These are phyloP conservation scores for Trichoplusia ni DNA, from an alignment of 1,140 invertebrate genomes.

Conservation along the genomic window DNA sequence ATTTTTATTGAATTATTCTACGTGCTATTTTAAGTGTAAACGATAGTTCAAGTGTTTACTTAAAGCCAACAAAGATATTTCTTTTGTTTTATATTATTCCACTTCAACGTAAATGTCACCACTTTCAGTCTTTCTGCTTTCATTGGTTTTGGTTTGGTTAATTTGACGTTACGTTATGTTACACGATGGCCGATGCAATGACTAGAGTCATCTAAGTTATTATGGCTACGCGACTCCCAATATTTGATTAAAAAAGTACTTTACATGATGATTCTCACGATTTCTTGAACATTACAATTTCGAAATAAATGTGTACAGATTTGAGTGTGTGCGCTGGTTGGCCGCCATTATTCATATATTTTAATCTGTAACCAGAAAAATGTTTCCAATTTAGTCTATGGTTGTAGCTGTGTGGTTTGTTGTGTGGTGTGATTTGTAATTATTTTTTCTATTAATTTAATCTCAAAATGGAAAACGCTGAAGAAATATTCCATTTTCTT, in stretches of 20 bases:
- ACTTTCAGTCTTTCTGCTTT: no score
- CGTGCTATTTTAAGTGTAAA: not conserved
- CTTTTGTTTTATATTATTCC: constrained; percentile 6
- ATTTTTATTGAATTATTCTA: constrained; percentile 40
- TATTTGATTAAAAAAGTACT: no score
- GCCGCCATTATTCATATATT: not conserved
- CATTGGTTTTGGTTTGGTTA: not conserved
- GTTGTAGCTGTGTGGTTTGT: constrained; percentile 7
- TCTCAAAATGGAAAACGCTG: constrained; percentile 89
- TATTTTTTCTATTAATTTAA: not conserved
- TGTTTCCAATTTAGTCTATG: constrained; percentile 1
- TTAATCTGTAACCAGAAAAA: not conserved
- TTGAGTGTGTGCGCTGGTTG: no score
- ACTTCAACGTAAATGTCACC: not conserved
- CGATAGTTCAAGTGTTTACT: not conserved
- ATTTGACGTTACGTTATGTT: no score
- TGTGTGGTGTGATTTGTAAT: constrained; percentile 7
- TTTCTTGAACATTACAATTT: no score
- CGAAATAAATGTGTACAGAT: no score
- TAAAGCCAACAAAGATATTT: not conserved
- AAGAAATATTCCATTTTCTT: constrained; percentile 90
- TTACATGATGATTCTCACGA: no score
- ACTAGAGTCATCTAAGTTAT: no score
- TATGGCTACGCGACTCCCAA: no score
- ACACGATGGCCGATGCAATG: no score